Evolutionary conservation across 2,797 vertebrate genomes (phyloP).

Genomic region (Chromobotia macracanthus): DNA sequence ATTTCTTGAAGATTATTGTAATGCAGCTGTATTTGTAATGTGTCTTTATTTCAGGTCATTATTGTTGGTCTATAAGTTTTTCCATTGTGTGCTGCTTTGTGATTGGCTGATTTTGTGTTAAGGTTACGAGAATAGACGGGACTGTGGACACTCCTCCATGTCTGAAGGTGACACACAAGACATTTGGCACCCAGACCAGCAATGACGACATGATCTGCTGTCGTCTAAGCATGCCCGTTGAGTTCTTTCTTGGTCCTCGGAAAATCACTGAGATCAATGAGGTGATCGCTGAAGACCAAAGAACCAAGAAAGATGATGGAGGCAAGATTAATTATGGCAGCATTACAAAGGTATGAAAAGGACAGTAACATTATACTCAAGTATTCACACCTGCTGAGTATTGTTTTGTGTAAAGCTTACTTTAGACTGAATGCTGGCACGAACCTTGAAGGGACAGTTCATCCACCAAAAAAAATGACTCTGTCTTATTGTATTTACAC

Average conservation of each 20-base stretch:
- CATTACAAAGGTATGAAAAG: conserved; percentile 74
- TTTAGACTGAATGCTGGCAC: background rate
- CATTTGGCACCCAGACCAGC: conserved; percentile 95
- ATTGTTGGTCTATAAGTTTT: background rate
- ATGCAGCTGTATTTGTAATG: background rate
- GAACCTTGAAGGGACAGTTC: background rate
- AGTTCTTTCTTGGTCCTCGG: conserved; percentile 79
- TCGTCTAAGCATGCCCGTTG: conserved; percentile 93
- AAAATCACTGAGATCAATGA: conserved; percentile 56
- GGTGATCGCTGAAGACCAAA: conserved; percentile 50
- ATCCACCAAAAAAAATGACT: background rate
- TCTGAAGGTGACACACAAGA: conserved; percentile 96
- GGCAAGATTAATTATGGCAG: conserved; percentile 73
- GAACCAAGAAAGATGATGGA: conserved; percentile 68
- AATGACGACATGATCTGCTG: conserved; percentile 92
- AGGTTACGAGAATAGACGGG: conserved; percentile 94
- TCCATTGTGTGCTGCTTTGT: background rate
- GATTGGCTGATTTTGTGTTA: conserved; percentile 22
- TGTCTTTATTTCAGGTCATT: background rate
- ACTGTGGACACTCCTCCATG: conserved; percentile 93
- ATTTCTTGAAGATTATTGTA: background rate
- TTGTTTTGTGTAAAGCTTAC: no score
- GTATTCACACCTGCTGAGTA: no score
- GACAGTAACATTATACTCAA: background rate
- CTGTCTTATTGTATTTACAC: background rate